These are phyloP conservation scores for Zosterops pallidus DNA, from an alignment of 2,113 vertebrate genomes.

Conservation along the genomic window DNA sequence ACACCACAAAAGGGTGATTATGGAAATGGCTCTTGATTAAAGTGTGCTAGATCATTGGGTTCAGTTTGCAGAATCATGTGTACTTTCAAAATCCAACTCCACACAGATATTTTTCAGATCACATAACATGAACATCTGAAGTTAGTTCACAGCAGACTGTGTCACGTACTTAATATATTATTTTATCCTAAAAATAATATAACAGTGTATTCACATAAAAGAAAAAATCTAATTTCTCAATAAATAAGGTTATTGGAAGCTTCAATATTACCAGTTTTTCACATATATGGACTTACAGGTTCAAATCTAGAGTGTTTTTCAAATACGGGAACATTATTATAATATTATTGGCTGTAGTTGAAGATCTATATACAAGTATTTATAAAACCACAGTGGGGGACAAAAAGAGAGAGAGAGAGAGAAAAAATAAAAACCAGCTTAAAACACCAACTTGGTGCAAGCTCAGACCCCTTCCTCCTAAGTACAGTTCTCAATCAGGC, in stretches of 20 bases:
- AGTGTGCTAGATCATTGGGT: neutral
- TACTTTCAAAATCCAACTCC: neutral
- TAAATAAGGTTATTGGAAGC: neutral
- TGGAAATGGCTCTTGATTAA: neutral
- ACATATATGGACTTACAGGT: neutral
- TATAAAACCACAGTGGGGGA: neutral
- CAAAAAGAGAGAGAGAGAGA: neutral
- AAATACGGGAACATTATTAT: neutral
- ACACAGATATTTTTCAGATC: neutral
- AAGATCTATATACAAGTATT: neutral
- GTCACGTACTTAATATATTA: neutral
- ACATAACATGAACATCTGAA: neutral
- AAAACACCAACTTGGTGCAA: neutral
- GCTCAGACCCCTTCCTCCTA: neutral
- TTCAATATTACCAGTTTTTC: neutral
- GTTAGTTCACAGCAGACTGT: neutral
- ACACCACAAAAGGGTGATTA: neutral
- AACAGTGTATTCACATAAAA: neutral
- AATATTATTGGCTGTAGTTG: neutral
- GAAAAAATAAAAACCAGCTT: neutral
- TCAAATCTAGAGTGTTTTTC: neutral
- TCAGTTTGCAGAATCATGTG: neutral
- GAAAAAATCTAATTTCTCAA: neutral
- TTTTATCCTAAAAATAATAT: neutral
- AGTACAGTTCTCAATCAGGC: neutral